Evolutionary conservation across 2,888 invertebrate genomes (phyloP), one percentile per base, ranked within the genome.

Genomic region (Drosophila cognata): DNA sequence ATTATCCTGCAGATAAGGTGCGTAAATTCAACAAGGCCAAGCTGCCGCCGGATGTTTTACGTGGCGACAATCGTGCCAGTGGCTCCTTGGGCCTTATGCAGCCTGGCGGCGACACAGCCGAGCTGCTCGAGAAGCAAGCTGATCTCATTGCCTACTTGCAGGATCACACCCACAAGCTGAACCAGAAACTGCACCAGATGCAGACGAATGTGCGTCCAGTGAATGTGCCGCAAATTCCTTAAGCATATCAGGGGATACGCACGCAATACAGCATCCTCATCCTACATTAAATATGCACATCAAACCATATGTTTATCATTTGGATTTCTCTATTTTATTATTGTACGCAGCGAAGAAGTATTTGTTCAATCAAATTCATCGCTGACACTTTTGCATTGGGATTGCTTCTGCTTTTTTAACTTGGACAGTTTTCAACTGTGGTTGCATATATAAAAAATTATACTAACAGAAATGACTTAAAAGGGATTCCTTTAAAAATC

Each of bases 121-220:
- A 96, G 69, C 93, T 96, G 60, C 92, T 96, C 55, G 95, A 96
- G 85, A 95, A 95, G 91, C 96, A 96, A 94, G 96, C 96, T 33
- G 96, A 96, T 92, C 93, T 96, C 11, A 96, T 96, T 77, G 94
- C 94, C 86, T 95, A 95, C 89, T 93, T 96, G 65, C 94, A 94
- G 78, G 96, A 96, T 87, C 95, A 96, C 79, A 96, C 96, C 83
- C 94, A 94, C 35, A 94, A 94, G 85, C 93, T 96, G 50, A 95
- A 95, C 78, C 94, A 95, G 80, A 95, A 95, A 90, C 93, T 96
- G 81, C 95, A 96, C 94, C 92, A 94, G 69, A 91, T 95, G 82
- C 95, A 94, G 90, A 93, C 94, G 57, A 94, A 94, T 91, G 86
- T 94, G 66, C 93, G 93, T 52, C 88, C 90, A 18, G 58, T 81